Evolutionary conservation across 2,113 vertebrate species (phyloP).

Genomic region (Acinonyx jubatus): DNA sequence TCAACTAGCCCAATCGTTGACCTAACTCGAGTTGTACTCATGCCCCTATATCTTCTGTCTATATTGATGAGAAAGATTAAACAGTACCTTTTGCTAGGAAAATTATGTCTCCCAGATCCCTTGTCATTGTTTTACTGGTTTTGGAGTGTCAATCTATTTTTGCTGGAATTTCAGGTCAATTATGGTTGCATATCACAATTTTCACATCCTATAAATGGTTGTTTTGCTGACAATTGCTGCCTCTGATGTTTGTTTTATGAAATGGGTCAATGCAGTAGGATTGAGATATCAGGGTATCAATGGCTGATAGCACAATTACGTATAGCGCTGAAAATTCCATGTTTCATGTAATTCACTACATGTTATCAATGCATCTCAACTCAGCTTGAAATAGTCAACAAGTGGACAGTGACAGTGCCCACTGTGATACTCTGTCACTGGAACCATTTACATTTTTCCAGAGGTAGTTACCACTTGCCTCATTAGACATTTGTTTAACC

Average conservation of each 20-base stretch:
- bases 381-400: not conserved
- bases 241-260: not conserved
- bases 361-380: not conserved
- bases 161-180: constrained; percentile 61
- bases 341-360: not conserved
- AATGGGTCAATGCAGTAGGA: not conserved
- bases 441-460: not conserved
- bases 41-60: fast-evolving
- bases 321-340: not conserved
- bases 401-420: not conserved
- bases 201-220: not conserved
- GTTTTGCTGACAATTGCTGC: not conserved
- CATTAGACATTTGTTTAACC: not conserved
- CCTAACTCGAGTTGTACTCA: not conserved
- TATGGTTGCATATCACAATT: not conserved
- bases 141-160: not conserved
- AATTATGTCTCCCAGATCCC: fast-evolving
- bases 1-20: not conserved
- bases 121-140: not conserved
- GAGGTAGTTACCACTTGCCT: not conserved
- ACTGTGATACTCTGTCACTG: not conserved
- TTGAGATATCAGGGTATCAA: not conserved
- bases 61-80: not conserved
- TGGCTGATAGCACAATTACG: not conserved
- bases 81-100: not conserved